Evolutionary conservation across 2,888 invertebrate genomes (phyloP), one percentile per base, ranked within the genome.

Genomic region (Cephus spinipes): DNA sequence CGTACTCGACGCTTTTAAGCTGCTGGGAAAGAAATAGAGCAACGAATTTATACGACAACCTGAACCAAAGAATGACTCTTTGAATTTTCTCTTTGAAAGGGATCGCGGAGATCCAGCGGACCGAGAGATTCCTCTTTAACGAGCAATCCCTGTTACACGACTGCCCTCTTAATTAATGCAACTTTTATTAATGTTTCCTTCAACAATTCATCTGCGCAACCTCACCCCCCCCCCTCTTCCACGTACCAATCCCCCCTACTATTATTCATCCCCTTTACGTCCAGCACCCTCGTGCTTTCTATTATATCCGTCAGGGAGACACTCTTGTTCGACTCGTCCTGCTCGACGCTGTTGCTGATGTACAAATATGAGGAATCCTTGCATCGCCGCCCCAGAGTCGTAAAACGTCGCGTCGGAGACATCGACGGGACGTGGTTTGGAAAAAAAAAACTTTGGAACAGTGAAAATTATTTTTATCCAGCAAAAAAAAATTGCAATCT

Each of bases 101-200:
- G 23, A 55, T 55, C 23, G 9, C 55, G 1, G 55, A 55, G 81
- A 84, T 82, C 81, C 84, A 84, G 76, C 79, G 83, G 79, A 81
- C 81, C 84, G 82, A 80, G 83, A 85, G 82, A 84, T 84, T 86
- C 83, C 83, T 79, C 80, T 86, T 84, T 86, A 87, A 86, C 85
- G 83, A 85, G 83, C 86, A 83, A 85, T 85, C 81, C 83, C 76
- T 83, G 81, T 78, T 80, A 80, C 80, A 80, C 79, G 80, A 84
- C 86, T 84, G 82, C 85, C 85, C 89, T 86, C 86, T 89, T 89
- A 89, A 89, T 89, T 89, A 89, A 89, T 88, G 87, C 87, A 88
- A 89, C 89, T 88, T 89, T 89, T 89, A 89, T 89, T 89, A 89
- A 88, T 88, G 86, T 88, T 89, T 89, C 86, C 86, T 87, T 85